These are phyloP conservation scores for Onychostruthus taczanowskii DNA, from an alignment of 2,113 vertebrate genomes.

Conservation along the genomic window DNA sequence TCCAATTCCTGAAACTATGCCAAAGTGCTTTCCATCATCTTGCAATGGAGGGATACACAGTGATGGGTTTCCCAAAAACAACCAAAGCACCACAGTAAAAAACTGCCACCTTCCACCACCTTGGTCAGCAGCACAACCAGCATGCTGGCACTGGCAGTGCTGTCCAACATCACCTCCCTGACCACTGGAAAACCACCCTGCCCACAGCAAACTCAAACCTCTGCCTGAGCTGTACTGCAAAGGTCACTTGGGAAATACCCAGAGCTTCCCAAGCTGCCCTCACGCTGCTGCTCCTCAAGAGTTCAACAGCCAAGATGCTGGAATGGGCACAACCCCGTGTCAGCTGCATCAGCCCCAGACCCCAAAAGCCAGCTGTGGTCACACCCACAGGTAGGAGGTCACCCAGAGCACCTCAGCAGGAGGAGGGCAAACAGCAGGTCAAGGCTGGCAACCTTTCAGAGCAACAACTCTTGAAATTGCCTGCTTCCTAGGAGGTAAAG, in stretches of 20 bases:
- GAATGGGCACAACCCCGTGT: rapidly evolving
- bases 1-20: not conserved
- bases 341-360: not conserved
- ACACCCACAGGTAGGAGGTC: not conserved
- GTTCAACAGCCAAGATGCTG: not conserved
- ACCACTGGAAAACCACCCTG: not conserved
- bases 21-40: not conserved
- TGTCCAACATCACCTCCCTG: not conserved
- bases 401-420: not conserved
- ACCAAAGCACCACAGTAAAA: not conserved
- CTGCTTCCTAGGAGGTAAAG: not conserved
- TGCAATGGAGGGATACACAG: not conserved
- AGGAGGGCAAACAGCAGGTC: not conserved
- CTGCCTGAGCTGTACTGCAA: not conserved
- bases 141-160: not conserved
- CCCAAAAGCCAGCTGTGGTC: not conserved
- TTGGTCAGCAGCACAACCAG: not conserved
- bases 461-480: not conserved
- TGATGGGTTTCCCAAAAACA: not conserved
- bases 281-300: rapidly evolving
- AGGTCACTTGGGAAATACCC: not conserved
- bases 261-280: not conserved
- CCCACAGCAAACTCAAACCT: not conserved
- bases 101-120: not conserved
- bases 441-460: not conserved